Conservation (phyloP, 2,113 vertebrate species). For the Pungitius pungitius region DNA sequence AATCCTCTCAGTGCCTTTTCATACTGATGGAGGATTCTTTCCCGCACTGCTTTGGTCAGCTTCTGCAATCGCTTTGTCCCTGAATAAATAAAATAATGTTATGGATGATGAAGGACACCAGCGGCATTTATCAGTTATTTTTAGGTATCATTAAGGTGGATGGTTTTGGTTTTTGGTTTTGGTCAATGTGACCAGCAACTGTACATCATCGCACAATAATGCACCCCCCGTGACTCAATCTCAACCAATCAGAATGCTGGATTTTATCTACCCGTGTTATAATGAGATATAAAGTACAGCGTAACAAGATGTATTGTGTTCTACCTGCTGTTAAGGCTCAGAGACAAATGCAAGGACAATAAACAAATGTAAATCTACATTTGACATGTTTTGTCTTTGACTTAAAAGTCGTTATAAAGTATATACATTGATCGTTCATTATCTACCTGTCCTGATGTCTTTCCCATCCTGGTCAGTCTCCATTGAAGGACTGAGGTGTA, state of each 20-base stretch:
- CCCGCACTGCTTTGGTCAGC: neutral
- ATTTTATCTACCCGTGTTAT: no score
- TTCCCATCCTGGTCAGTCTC: neutral
- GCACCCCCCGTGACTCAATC: no score
- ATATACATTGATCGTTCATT: neutral
- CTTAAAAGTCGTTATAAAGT: neutral
- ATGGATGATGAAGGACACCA: neutral
- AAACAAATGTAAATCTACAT: neutral
- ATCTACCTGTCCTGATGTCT: neutral
- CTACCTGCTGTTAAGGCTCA: neutral
- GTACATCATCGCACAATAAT: no score
- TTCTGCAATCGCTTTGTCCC: slow-evolving; percentile 12
- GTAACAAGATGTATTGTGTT: neutral
- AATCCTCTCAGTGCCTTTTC: neutral
- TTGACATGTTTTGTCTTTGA: neutral
- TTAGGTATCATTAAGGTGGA: neutral
- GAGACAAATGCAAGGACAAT: neutral
- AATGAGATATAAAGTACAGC: neutral
- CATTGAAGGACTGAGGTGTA: neutral
- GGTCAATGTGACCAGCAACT: no score
- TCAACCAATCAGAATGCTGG: no score
- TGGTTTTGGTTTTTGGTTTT: slow-evolving; percentile 6
- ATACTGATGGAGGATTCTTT: neutral
- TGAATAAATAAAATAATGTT: neutral
- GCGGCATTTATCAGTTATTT: neutral